A percentile compares a stretch with the other conserved stretches of the same genome.
phyloP scores from a whole-genome alignment of 1,140 invertebrate genomes.

The Odontomachus brunneus region DNA sequence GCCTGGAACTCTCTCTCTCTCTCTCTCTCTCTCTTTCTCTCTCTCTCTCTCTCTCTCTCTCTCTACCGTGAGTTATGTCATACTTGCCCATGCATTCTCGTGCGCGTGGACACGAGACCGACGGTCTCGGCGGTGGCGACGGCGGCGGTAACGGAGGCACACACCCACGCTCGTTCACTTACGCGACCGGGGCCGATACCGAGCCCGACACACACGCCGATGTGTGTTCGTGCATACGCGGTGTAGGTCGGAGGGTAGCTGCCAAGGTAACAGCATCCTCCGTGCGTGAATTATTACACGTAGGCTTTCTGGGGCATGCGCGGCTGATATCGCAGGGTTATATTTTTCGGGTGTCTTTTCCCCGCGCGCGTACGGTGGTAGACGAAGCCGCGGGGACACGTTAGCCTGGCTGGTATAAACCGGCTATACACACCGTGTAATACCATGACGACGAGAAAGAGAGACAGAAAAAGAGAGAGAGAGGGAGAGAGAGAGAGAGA shows the following conservation, averaged over 20 bases:
- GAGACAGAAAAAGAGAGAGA: neutral
- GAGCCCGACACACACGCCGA: neutral
- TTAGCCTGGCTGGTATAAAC: slow-evolving; percentile 38
- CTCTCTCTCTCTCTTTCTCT: too few species aligned
- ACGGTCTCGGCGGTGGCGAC: neutral
- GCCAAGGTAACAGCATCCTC: slow-evolving; percentile 75
- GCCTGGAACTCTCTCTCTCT: slow-evolving; percentile 78
- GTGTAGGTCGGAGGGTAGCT: slow-evolving; percentile 23
- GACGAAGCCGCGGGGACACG: slow-evolving; percentile 49
- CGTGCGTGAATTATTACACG: slow-evolving; percentile 76
- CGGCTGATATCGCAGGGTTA: slow-evolving; percentile 67
- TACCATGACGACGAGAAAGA: slow-evolving; percentile 46
- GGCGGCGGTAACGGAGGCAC: too few species aligned
- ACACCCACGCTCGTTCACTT: neutral
- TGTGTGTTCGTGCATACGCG: neutral
- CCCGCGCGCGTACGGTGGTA: slow-evolving; percentile 47
- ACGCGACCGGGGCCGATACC: neutral
- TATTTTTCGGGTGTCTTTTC: slow-evolving; percentile 70
- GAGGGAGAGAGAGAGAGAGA: slow-evolving; percentile 12
- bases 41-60: too few species aligned
- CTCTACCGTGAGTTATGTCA: slow-evolving; percentile 78
- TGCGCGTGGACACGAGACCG: slow-evolving; percentile 67
- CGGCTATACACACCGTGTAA: slow-evolving; percentile 30
- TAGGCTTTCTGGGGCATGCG: slow-evolving; percentile 72
- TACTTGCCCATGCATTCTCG: slow-evolving; percentile 73